Evolutionary conservation across 1,140 invertebrate genomes (phyloP).

Genomic region (Zaprionus nigranus): DNA sequence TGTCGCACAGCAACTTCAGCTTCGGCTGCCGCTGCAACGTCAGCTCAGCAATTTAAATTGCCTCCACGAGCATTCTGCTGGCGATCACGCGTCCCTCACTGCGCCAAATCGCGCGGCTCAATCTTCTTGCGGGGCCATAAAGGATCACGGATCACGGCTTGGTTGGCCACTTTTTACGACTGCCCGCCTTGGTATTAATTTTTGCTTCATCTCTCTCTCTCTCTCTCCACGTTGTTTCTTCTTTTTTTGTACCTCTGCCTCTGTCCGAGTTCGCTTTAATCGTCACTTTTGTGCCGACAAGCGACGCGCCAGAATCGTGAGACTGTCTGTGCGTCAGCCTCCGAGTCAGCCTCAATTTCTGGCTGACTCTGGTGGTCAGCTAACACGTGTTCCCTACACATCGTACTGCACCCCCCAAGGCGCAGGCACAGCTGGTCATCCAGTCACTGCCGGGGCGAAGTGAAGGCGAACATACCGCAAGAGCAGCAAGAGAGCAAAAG

Average conservation of each 20-base stretch:
- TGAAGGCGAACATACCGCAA: constrained; percentile 62
- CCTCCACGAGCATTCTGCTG: constrained; percentile 80
- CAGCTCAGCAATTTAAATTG: constrained; percentile 79
- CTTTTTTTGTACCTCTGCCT: background rate
- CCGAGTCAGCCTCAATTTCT: constrained; percentile 19
- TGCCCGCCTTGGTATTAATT: constrained; percentile 68
- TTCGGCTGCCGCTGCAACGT: constrained; percentile 5
- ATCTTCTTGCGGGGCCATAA: constrained; percentile 59
- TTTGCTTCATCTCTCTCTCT: constrained; percentile 57
- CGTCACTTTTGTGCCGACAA: constrained; percentile 56
- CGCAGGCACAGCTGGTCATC: constrained; percentile 59
- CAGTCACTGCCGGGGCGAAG: background rate
- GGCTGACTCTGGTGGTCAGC: constrained; percentile 35
- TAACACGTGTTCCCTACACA: constrained; percentile 58
- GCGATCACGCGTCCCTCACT: constrained; percentile 76
- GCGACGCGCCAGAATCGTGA: constrained; percentile 48
- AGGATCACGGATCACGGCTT: constrained; percentile 39
- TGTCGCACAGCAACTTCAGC: constrained; percentile 1
- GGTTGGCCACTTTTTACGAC: constrained; percentile 59
- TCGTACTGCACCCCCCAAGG: constrained; percentile 57
- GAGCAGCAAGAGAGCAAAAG: background rate
- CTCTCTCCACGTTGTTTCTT: background rate
- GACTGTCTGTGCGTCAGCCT: constrained; percentile 26
- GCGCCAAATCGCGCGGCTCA: constrained; percentile 63
- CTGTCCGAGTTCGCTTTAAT: constrained; percentile 46